These are phyloP conservation scores for Hydrotaea cyrtoneurina DNA, from an alignment of 2,888 invertebrate species.

Conservation along the genomic window DNA sequence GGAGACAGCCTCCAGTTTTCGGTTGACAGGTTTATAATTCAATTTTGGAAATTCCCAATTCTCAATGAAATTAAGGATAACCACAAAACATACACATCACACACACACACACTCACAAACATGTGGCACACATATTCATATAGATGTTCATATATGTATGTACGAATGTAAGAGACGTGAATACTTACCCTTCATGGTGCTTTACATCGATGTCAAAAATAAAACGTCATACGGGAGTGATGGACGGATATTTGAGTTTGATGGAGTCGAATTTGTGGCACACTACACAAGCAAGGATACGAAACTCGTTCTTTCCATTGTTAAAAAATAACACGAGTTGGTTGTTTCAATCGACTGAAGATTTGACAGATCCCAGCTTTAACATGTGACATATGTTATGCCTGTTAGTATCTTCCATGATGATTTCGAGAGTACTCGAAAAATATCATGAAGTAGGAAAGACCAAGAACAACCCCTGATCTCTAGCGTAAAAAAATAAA, in stretches of 20 bases:
- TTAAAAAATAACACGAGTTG: no score
- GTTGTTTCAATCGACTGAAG: no score
- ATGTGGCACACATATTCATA: background rate
- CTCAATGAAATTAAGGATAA: conserved; percentile 36
- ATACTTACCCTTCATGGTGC: background rate
- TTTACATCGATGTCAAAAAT: background rate
- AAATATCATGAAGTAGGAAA: no score
- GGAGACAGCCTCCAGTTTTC: conserved; percentile 14
- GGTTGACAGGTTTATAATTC: conserved; percentile 30
- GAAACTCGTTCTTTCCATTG: no score
- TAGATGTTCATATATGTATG: background rate
- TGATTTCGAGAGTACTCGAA: no score
- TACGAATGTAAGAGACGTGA: background rate
- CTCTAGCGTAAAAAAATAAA: no score
- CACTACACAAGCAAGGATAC: no score
- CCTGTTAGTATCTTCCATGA: no score
- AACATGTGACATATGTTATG: no score
- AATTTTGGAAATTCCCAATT: conserved; percentile 36
- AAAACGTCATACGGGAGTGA: background rate
- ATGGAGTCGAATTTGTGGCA: background rate
- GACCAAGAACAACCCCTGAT: no score
- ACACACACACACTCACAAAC: background rate
- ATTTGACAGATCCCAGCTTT: no score
- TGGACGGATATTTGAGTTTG: background rate
- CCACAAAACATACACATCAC: conserved; percentile 9